phyloP scores from a whole-genome alignment of 2,888 invertebrate genomes.

The Melipona bicolor region DNA sequence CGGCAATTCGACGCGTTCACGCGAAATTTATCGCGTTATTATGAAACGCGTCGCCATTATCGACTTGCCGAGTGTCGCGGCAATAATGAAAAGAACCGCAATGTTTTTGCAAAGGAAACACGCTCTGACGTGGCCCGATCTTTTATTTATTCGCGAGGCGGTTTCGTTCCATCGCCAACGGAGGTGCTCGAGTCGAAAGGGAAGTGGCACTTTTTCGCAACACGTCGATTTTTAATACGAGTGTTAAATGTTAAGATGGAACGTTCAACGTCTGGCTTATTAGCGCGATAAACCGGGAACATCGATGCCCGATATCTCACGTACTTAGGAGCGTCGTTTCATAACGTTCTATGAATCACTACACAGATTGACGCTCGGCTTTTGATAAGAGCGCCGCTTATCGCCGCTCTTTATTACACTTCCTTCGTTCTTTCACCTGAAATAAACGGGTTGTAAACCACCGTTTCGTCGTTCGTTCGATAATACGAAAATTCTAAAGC shows the following conservation, averaged over 20 bases:
- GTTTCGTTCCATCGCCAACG: background rate
- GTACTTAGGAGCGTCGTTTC: conserved; percentile 5
- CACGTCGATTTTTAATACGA: background rate
- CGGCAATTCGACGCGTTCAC: background rate
- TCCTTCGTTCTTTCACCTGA: background rate
- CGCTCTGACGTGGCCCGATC: background rate
- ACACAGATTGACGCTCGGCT: background rate
- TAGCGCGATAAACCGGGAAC: background rate
- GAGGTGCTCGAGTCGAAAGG: background rate
- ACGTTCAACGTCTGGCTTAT: background rate
- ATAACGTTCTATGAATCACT: conserved; percentile 21
- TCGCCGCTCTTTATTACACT: background rate
- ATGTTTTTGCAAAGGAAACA: background rate
- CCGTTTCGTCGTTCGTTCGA: background rate
- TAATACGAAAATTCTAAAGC: background rate
- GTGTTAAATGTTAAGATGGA: background rate
- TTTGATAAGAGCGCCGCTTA: conserved; percentile 1
- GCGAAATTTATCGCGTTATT: conserved; percentile 18
- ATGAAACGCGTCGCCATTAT: background rate
- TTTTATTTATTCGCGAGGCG: background rate
- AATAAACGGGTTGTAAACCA: background rate
- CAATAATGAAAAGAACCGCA: background rate
- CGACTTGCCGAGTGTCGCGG: background rate
- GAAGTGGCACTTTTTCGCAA: background rate
- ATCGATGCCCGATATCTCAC: conserved; percentile 6